Percentiles rank a stretch among this genome's conserved stretches.
phyloP scores from a whole-genome alignment of 2,888 invertebrate genomes.

The Brachynemurus nebulosus region DNA sequence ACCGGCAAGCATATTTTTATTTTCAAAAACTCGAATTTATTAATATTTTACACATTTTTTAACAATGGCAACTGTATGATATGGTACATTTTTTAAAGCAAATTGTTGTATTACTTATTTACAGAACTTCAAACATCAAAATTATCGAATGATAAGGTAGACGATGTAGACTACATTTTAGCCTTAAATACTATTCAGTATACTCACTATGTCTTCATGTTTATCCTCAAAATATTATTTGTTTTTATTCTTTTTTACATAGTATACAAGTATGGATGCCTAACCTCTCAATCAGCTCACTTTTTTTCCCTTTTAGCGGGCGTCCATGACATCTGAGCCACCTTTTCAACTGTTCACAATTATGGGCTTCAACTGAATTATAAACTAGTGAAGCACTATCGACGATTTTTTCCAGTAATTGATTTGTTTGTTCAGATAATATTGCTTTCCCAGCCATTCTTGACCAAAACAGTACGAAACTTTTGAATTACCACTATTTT shows the following conservation, averaged over 20 bases:
- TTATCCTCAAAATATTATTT: slow-evolving; percentile 5
- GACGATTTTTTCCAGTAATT: slow-evolving; percentile 13
- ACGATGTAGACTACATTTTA: background rate
- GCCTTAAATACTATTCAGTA: too few species aligned
- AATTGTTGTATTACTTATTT: too few species aligned
- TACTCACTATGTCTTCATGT: too few species aligned
- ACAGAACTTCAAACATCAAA: too few species aligned
- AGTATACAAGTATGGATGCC: slow-evolving; percentile 6
- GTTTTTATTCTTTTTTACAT: background rate
- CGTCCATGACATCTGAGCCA: slow-evolving; percentile 16
- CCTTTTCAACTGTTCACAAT: slow-evolving; percentile 16
- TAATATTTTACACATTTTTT: too few species aligned
- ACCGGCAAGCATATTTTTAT: too few species aligned
- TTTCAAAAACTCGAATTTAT: too few species aligned
- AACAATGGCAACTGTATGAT: background rate
- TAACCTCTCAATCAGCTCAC: slow-evolving; percentile 13
- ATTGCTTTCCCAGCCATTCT: slow-evolving; percentile 14
- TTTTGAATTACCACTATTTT: slow-evolving; percentile 14
- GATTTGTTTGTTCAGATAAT: slow-evolving; percentile 13
- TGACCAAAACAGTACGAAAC: slow-evolving; percentile 15
- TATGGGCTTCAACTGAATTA: slow-evolving; percentile 16
- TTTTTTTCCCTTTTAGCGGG: slow-evolving; percentile 16
- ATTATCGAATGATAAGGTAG: background rate
- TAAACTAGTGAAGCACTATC: slow-evolving; percentile 16
- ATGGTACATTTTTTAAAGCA: background rate